phyloP scores from a whole-genome alignment of 2,113 vertebrate species.

The Tursiops truncatus region DNA sequence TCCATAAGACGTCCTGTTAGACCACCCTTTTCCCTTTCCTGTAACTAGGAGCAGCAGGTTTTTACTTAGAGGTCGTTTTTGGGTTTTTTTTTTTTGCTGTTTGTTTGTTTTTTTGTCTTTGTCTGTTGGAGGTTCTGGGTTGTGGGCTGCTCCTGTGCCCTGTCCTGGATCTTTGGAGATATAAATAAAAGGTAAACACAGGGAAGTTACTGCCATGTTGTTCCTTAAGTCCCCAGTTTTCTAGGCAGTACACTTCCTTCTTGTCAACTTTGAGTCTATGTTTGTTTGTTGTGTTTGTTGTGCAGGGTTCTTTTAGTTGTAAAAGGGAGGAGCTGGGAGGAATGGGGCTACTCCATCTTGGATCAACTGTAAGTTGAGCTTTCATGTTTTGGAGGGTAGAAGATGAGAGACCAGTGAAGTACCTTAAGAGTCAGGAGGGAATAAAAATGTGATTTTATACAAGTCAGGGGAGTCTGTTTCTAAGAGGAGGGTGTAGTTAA shows the following conservation, averaged over 20 bases:
- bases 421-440: not conserved
- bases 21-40: not conserved
- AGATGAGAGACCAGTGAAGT: not conserved
- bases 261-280: not conserved
- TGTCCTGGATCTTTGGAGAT: not conserved
- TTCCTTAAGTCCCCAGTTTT: not conserved
- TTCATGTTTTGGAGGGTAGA: not conserved
- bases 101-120: not conserved
- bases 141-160: not conserved
- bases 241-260: not conserved
- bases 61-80: not conserved
- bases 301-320: not conserved
- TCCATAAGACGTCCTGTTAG: not conserved
- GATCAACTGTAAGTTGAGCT: not conserved
- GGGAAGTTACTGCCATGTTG: not conserved
- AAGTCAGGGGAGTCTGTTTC: not conserved
- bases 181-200: not conserved
- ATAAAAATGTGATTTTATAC: not conserved
- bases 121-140: not conserved
- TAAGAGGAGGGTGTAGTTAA: not conserved
- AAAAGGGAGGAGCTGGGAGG: not conserved
- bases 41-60: not conserved
- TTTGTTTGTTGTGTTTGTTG: not conserved
- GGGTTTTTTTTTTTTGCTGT: not conserved
- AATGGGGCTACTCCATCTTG: not conserved